A percentile compares a stretch with the other conserved stretches of the same genome.
These are phyloP conservation scores for Helogale parvula DNA, from an alignment of 2,113 vertebrate genomes.

Conservation along the genomic window DNA sequence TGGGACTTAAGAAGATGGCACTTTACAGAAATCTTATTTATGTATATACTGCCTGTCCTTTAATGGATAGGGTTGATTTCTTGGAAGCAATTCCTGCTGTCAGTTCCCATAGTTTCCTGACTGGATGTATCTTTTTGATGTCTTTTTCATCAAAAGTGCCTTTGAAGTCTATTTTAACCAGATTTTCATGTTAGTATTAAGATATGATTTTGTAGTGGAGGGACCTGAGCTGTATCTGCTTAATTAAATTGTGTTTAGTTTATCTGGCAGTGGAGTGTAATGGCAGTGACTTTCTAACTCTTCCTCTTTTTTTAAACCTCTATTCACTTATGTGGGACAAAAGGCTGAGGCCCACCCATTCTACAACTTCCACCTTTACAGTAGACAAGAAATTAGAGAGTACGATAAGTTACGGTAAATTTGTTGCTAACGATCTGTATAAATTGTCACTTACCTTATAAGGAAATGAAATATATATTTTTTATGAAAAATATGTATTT, in stretches of 20 bases:
- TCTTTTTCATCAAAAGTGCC: background rate
- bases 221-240: background rate
- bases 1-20: background rate
- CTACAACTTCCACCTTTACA: background rate
- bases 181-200: slow-evolving; percentile 28
- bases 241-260: slow-evolving; percentile 8
- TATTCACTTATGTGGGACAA: background rate
- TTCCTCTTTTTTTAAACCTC: background rate
- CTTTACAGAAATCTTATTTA: background rate
- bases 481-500: background rate
- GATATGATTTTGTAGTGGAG: background rate
- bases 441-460: background rate
- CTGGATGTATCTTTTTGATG: background rate
- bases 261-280: background rate
- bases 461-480: background rate
- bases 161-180: background rate
- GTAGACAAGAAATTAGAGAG: slow-evolving; percentile 4
- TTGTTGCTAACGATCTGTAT: background rate
- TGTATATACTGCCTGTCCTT: background rate
- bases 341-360: background rate
- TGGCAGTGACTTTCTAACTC: background rate
- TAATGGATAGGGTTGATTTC: background rate
- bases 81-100: background rate
- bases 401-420: background rate
- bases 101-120: background rate